Conservation (phyloP, 2,888 invertebrate genomes). For the Cotesia congregata region DNA sequence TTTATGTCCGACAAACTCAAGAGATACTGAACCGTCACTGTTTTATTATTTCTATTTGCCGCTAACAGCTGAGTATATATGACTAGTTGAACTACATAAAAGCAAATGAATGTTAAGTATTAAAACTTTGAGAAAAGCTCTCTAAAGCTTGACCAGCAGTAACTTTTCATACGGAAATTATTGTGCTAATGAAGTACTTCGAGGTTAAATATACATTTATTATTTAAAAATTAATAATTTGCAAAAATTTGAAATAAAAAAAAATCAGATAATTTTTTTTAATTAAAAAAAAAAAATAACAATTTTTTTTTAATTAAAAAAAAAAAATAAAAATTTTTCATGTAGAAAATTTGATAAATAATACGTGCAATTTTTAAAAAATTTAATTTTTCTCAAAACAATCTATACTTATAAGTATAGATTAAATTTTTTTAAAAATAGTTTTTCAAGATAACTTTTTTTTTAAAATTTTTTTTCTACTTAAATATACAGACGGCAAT, state of each 20-base stretch:
- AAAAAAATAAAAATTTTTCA: too few relatives aligned
- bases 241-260: too few relatives aligned
- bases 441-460: too few relatives aligned
- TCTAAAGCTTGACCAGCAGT: background rate
- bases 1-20: background rate
- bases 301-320: too few relatives aligned
- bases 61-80: background rate
- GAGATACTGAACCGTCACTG: background rate
- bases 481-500: slow-evolving; percentile 46
- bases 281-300: too few relatives aligned
- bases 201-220: background rate
- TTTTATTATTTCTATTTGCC: background rate
- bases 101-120: background rate
- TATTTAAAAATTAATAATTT: background rate
- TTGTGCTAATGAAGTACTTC: background rate
- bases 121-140: slow-evolving; percentile 51
- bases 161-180: slow-evolving; percentile 16
- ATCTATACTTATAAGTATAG: too few relatives aligned
- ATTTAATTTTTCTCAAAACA: too few relatives aligned
- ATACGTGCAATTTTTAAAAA: too few relatives aligned
- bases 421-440: too few relatives aligned
- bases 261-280: too few relatives aligned
- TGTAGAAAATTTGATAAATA: too few relatives aligned
- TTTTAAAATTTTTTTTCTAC: too few relatives aligned
- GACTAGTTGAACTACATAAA: background rate